Conservation (phyloP, 2,113 vertebrate genomes). For the Girardinichthys multiradiatus region DNA sequence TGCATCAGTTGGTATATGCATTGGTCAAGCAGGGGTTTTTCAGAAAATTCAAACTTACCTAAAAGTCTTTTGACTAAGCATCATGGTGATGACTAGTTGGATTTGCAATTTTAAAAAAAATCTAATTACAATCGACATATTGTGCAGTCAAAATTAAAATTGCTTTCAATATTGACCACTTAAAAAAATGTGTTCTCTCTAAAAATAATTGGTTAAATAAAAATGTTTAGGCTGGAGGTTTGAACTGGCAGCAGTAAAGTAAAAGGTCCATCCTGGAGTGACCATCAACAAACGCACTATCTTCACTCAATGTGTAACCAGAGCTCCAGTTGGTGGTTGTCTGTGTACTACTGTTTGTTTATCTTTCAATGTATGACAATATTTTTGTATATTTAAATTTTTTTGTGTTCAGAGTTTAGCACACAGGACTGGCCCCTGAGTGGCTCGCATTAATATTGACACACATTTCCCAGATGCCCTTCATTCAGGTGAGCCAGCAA, state of each 20-base stretch:
- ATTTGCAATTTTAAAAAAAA: background rate
- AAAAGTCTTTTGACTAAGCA: too few species aligned
- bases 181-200: background rate
- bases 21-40: background rate
- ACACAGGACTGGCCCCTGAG: conserved; percentile 44
- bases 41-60: too few species aligned
- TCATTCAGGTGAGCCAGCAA: conserved; percentile 61
- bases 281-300: conserved; percentile 27
- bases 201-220: background rate
- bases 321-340: background rate
- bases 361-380: conserved; percentile 14
- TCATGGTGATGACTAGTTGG: background rate
- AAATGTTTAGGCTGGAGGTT: background rate
- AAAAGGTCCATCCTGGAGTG: conserved; percentile 9
- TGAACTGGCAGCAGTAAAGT: background rate
- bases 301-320: conserved; percentile 10
- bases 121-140: background rate
- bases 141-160: too few species aligned
- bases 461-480: conserved; percentile 74
- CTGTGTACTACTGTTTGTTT: conserved; percentile 23
- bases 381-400: background rate
- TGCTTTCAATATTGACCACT: background rate
- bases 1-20: background rate
- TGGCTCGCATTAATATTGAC: conserved; percentile 74
- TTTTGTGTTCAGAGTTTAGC: conserved; percentile 21